Conservation (phyloP, 2,888 invertebrate genomes). For the Thera britannica region DNA sequence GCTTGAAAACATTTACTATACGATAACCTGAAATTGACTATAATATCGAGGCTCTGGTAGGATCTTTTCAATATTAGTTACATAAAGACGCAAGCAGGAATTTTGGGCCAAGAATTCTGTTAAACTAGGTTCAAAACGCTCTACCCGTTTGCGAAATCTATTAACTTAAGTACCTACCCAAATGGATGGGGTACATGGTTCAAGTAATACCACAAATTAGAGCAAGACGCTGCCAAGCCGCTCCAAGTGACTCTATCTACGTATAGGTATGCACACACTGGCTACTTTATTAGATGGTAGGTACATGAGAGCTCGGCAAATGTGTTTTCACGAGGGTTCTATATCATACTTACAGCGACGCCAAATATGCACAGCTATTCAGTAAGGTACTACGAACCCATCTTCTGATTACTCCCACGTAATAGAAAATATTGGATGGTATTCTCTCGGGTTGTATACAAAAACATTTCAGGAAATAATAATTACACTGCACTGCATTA, state of each 20-base stretch:
- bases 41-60: too few species aligned
- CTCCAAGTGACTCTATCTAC: constrained; percentile 20
- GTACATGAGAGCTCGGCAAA: constrained; percentile 37
- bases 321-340: constrained; percentile 48
- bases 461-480: constrained; percentile 6
- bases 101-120: constrained; percentile 2
- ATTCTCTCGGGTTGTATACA: constrained; percentile 13
- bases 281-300: constrained; percentile 40
- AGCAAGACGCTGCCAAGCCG: constrained; percentile 30
- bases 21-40: too few species aligned
- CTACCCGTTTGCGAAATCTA: constrained; percentile 24
- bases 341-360: constrained; percentile 50
- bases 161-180: constrained; percentile 25
- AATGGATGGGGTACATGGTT: constrained; percentile 30
- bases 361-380: constrained; percentile 63
- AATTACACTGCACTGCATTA: constrained; percentile 14
- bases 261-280: constrained; percentile 29
- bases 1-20: not conserved
- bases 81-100: not conserved
- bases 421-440: constrained; percentile 16
- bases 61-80: not conserved
- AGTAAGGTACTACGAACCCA: constrained; percentile 47
- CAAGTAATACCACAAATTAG: constrained; percentile 35
- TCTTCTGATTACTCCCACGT: constrained; percentile 26
- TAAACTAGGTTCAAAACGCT: constrained; percentile 15